Evolutionary conservation across 1,140 invertebrate species (phyloP).

Genomic region (Lasioglossum baleicum): DNA sequence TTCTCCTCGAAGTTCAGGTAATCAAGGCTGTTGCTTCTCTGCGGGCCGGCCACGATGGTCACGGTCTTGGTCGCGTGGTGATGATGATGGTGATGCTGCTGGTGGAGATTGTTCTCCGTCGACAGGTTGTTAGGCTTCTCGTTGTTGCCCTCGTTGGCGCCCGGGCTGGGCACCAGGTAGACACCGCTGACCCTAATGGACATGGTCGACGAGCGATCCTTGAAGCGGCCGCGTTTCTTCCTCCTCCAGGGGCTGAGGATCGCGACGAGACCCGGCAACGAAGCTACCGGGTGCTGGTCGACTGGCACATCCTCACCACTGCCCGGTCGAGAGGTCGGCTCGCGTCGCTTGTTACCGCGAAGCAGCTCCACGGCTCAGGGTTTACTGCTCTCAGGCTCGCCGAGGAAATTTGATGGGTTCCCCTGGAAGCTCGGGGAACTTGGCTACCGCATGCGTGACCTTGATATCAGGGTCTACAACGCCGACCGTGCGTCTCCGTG

Average conservation of each 20-base stretch:
- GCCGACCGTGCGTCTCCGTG: background rate
- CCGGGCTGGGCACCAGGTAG: constrained; percentile 72
- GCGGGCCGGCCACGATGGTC: constrained; percentile 83
- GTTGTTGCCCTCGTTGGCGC: constrained; percentile 60
- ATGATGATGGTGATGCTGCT: constrained; percentile 75
- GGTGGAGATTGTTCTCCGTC: constrained; percentile 57
- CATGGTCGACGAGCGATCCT: constrained; percentile 64
- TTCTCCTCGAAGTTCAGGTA: constrained; percentile 95
- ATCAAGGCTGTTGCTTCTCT: constrained; percentile 91
- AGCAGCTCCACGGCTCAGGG: constrained; percentile 62
- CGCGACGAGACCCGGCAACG: constrained; percentile 60
- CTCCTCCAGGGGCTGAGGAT: constrained; percentile 60
- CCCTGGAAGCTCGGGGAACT: constrained; percentile 12
- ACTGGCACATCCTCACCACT: constrained; percentile 49
- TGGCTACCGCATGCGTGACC: background rate
- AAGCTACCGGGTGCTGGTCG: constrained; percentile 58
- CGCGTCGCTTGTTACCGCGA: constrained; percentile 57
- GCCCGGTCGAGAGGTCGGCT: constrained; percentile 55
- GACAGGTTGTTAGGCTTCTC: constrained; percentile 61
- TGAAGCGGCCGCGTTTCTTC: constrained; percentile 55
- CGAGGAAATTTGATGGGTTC: constrained; percentile 35
- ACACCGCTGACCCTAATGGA: constrained; percentile 78
- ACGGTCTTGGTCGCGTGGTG: constrained; percentile 81
- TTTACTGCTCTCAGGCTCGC: constrained; percentile 29
- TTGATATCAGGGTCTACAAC: background rate